These are phyloP conservation scores for Ceraclea dissimilis DNA, from an alignment of 2,888 invertebrate genomes.

Conservation along the genomic window DNA sequence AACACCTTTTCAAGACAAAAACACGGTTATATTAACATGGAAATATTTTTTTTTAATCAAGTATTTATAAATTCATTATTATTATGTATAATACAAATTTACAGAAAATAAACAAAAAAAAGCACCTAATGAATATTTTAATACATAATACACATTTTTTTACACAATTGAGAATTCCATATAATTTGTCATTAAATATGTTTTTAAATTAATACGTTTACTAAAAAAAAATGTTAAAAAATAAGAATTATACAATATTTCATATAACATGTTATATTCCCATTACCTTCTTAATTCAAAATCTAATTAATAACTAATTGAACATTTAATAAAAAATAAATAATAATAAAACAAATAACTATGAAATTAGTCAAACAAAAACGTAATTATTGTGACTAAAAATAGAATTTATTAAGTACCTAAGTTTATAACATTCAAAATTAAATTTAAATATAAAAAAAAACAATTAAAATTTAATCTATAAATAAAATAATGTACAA, in stretches of 20 bases:
- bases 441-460: neutral
- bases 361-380: neutral
- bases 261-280: neutral
- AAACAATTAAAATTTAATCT: neutral
- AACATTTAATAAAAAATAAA: neutral
- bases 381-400: neutral
- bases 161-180: neutral
- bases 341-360: neutral
- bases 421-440: neutral
- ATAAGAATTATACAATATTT: neutral
- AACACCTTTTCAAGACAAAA: too few relatives aligned
- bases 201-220: neutral
- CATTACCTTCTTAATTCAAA: neutral
- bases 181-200: neutral
- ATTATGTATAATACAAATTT: too few relatives aligned
- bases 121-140: constrained; percentile 1
- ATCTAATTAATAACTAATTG: neutral
- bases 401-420: neutral
- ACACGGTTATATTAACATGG: too few relatives aligned
- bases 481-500: neutral
- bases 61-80: too few relatives aligned
- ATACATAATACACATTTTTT: neutral
- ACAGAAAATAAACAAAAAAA: neutral
- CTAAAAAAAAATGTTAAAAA: too few relatives aligned
- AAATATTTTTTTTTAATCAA: too few relatives aligned